phyloP scores from a whole-genome alignment of 1,140 invertebrate genomes.

The Helicoverpa armigera region DNA sequence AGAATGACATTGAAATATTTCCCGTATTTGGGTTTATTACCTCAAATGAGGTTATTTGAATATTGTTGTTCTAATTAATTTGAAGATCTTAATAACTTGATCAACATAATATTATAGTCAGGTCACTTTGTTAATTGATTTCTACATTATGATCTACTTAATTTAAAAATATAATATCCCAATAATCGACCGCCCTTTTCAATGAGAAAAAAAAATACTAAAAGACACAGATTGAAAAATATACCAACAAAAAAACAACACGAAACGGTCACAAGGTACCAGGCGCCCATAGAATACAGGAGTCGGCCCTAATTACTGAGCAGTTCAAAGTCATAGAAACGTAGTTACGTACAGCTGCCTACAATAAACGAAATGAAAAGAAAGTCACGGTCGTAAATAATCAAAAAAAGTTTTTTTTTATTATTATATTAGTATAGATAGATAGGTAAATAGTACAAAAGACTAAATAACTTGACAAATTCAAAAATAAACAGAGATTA shows the following conservation, averaged over 20 bases:
- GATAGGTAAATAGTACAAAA: no score
- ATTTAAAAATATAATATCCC: background rate
- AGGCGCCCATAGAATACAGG: constrained; percentile 9
- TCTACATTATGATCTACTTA: no score
- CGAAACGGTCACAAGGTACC: background rate
- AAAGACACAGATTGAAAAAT: background rate
- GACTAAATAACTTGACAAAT: background rate
- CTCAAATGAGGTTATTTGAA: background rate
- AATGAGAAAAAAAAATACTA: background rate
- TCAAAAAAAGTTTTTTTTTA: no score
- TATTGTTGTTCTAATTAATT: background rate
- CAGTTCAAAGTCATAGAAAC: background rate
- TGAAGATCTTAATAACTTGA: background rate
- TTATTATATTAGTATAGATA: no score
- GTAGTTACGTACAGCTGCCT: constrained; percentile 4
- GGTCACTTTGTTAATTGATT: background rate
- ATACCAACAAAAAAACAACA: background rate
- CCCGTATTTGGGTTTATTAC: constrained; percentile 4
- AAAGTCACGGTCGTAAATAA: constrained; percentile 20
- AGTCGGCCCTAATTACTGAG: background rate
- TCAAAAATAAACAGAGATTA: background rate
- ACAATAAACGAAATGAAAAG: constrained; percentile 42
- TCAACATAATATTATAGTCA: background rate
- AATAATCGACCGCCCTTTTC: background rate
- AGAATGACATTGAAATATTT: background rate